Evolutionary conservation across 2,113 vertebrate species (phyloP).

Genomic region (Dasyurus viverrinus): DNA sequence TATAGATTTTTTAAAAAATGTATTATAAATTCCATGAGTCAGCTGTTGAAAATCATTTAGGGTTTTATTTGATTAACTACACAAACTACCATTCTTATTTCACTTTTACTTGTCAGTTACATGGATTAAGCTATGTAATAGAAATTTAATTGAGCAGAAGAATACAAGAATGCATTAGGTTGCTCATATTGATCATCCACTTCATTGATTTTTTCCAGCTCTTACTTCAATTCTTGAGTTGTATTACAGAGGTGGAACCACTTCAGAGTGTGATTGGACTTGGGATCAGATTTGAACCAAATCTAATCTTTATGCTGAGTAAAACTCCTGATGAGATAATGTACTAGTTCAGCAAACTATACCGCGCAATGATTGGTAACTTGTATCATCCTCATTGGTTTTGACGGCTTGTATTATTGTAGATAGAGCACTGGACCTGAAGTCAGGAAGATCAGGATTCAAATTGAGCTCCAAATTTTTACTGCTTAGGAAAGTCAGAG

Average conservation of each 20-base stretch:
- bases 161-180: constrained; percentile 85
- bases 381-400: background rate
- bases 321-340: background rate
- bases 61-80: constrained; percentile 88
- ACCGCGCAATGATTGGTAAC: background rate
- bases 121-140: constrained; percentile 84
- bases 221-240: constrained; percentile 66
- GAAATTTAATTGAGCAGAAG: constrained; percentile 87
- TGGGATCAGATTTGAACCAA: background rate
- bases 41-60: constrained; percentile 84
- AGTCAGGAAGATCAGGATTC: background rate
- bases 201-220: constrained; percentile 82
- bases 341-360: background rate
- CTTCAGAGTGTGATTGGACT: constrained; percentile 40
- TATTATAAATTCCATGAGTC: constrained; percentile 79
- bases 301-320: background rate
- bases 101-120: constrained; percentile 84
- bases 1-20: constrained; percentile 46
- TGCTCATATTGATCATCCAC: constrained; percentile 83
- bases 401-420: background rate
- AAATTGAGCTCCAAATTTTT: background rate
- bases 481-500: background rate
- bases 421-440: background rate
- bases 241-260: constrained; percentile 55
- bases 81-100: constrained; percentile 83